Evolutionary conservation across 2,888 invertebrate genomes (phyloP).

Genomic region (Ophraella communa): DNA sequence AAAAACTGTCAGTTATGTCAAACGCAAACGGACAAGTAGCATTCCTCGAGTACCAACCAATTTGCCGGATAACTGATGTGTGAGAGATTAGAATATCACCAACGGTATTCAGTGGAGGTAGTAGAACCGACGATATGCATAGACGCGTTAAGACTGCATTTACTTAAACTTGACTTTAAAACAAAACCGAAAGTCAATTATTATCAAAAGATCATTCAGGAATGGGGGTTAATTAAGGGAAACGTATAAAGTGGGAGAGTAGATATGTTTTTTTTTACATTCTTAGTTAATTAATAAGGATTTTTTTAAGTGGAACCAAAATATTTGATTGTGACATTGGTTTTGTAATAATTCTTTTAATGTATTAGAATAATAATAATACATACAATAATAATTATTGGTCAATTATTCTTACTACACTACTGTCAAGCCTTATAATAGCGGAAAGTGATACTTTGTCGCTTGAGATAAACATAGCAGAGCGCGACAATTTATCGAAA

Average conservation of each 20-base stretch:
- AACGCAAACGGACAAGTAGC: background rate
- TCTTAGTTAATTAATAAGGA: too few species aligned
- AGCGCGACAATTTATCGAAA: too few species aligned
- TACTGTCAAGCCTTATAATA: too few species aligned
- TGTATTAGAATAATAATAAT: too few species aligned
- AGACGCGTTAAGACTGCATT: background rate
- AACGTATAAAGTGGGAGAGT: background rate
- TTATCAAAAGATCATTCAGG: background rate
- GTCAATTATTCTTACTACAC: too few species aligned
- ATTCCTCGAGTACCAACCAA: background rate
- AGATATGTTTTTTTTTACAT: background rate
- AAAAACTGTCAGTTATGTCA: background rate
- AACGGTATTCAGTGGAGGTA: background rate
- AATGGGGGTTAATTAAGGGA: background rate
- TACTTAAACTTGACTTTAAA: conserved; percentile 3
- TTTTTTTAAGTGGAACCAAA: too few species aligned
- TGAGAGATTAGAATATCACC: background rate
- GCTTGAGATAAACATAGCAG: too few species aligned
- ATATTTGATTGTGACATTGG: too few species aligned
- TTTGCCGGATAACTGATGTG: background rate
- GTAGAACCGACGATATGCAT: background rate
- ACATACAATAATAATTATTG: too few species aligned
- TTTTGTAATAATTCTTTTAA: too few species aligned
- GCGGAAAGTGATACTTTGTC: too few species aligned
- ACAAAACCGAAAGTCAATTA: background rate